These are phyloP conservation scores for Sebastes baramenuke DNA, from an alignment of 2,797 vertebrate species.

Conservation along the genomic window DNA sequence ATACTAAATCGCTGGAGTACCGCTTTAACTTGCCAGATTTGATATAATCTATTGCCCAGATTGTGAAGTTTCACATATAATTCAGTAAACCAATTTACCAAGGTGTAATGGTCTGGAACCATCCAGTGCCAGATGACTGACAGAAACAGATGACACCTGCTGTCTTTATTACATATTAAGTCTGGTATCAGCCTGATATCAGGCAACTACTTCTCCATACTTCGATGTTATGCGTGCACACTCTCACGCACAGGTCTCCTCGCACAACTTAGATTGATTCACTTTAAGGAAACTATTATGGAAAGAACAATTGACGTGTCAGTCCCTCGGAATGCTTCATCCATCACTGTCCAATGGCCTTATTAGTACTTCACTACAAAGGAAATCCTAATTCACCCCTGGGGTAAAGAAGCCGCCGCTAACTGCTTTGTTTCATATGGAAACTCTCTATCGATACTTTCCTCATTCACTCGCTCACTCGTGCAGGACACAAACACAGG, in stretches of 20 bases:
- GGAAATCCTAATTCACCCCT: slow-evolving; percentile 64
- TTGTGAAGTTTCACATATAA: not conserved
- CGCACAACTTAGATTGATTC: slow-evolving; percentile 70
- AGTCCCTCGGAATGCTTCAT: slow-evolving; percentile 74
- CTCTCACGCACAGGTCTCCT: slow-evolving; percentile 12
- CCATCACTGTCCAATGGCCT: slow-evolving; percentile 78
- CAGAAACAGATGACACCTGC: slow-evolving; percentile 11
- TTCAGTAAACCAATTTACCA: slow-evolving; percentile 14
- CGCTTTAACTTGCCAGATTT: not conserved
- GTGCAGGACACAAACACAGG: slow-evolving; percentile 20
- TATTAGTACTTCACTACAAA: slow-evolving; percentile 74
- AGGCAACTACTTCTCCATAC: not conserved
- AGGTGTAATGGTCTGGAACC: slow-evolving; percentile 17
- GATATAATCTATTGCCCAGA: not conserved
- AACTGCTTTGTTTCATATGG: slow-evolving; percentile 43
- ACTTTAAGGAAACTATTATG: slow-evolving; percentile 81
- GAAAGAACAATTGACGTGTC: slow-evolving; percentile 82
- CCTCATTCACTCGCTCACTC: slow-evolving; percentile 22
- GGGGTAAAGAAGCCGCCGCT: slow-evolving; percentile 38
- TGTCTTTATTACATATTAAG: slow-evolving; percentile 17
- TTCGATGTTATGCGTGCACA: slow-evolving; percentile 10
- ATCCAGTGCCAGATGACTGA: not conserved
- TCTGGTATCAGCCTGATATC: slow-evolving; percentile 21
- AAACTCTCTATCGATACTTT: slow-evolving; percentile 40
- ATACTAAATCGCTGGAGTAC: not conserved